These are phyloP conservation scores for Harpagifer antarcticus DNA, from an alignment of 2,797 vertebrate genomes.

Conservation along the genomic window DNA sequence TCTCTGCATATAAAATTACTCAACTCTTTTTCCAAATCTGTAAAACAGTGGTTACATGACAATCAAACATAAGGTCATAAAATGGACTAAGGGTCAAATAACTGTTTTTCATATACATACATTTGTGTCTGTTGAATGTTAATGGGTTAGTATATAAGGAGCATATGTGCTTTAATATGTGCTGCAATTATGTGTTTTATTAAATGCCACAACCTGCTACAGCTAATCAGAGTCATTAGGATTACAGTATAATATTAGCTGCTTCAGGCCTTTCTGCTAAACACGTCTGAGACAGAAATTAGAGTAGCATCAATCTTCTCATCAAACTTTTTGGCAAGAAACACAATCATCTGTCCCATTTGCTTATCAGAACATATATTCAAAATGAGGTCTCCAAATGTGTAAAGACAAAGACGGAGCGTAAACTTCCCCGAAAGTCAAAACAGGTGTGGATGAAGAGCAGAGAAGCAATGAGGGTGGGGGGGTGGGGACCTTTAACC, in stretches of 20 bases:
- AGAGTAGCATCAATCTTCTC: not conserved
- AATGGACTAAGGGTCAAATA: too few species aligned
- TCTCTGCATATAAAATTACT: not conserved
- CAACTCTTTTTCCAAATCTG: too few species aligned
- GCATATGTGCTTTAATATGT: too few species aligned
- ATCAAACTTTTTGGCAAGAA: not conserved
- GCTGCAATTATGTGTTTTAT: too few species aligned
- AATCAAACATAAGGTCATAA: too few species aligned
- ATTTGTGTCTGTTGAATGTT: too few species aligned
- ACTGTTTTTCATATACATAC: too few species aligned
- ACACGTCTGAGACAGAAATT: not conserved
- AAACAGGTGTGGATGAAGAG: conserved; percentile 37
- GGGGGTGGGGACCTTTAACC: conserved; percentile 19
- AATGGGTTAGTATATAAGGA: too few species aligned
- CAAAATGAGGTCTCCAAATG: conserved; percentile 3
- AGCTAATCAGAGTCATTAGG: not conserved
- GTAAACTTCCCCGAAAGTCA: conserved; percentile 7
- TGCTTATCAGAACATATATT: not conserved
- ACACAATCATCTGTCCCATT: not conserved
- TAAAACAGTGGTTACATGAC: too few species aligned
- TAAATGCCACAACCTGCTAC: too few species aligned
- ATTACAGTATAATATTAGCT: not conserved
- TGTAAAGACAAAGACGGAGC: not conserved
- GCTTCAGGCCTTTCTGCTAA: not conserved
- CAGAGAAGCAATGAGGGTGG: not conserved